Evolutionary conservation across 2,888 invertebrate species (phyloP).

Genomic region (Hermodice carunculata): DNA sequence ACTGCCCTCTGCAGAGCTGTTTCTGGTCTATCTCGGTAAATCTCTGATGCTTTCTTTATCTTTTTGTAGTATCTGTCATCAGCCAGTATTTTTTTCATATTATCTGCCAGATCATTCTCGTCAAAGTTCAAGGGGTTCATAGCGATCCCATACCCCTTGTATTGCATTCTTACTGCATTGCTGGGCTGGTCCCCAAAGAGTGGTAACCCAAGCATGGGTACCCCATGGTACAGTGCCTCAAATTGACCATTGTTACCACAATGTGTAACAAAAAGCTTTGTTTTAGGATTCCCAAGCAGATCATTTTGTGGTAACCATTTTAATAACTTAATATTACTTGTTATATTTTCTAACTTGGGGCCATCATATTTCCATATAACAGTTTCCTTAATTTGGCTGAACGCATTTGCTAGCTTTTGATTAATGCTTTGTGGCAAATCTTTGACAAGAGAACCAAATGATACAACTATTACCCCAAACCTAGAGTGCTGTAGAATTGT

Average conservation of each 20-base stretch:
- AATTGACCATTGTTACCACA: conserved; percentile 44
- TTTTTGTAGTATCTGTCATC: not conserved
- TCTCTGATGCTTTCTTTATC: not conserved
- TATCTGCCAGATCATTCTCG: not conserved
- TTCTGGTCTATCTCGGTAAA: not conserved
- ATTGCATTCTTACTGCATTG: conserved; percentile 32
- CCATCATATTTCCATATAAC: not conserved
- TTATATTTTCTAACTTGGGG: not conserved
- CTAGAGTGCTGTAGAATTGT: no score
- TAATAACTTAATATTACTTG: not conserved
- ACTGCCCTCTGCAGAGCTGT: not conserved
- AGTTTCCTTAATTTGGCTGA: not conserved
- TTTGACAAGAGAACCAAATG: no score
- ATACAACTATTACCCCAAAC: no score
- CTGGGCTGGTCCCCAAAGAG: conserved; percentile 37
- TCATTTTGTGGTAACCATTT: conserved; percentile 49
- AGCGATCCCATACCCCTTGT: conserved; percentile 38
- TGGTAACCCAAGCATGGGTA: conserved; percentile 44
- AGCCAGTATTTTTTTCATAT: not conserved
- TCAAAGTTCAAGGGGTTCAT: not conserved
- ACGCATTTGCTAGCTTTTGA: not conserved
- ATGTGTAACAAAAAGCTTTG: conserved; percentile 46
- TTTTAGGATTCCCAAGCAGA: conserved; percentile 42
- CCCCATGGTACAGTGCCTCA: conserved; percentile 45
- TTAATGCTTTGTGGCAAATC: not conserved